These are phyloP conservation scores for Leistus spinibarbis DNA, from an alignment of 2,888 invertebrate species.

Conservation along the genomic window DNA sequence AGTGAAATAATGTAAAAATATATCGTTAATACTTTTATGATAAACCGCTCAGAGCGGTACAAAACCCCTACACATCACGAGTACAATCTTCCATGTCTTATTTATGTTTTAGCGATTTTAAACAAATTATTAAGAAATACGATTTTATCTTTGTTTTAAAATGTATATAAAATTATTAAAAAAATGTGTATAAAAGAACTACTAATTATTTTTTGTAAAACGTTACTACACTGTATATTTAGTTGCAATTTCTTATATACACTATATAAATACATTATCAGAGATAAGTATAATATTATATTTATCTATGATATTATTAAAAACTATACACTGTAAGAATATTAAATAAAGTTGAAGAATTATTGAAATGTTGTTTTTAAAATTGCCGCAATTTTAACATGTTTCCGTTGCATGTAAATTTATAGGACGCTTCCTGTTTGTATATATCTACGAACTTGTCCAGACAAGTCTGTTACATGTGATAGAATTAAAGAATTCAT, in stretches of 20 bases:
- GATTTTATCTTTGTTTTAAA: slow-evolving; percentile 32
- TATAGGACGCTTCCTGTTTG: slow-evolving; percentile 16
- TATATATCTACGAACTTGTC: slow-evolving; percentile 22
- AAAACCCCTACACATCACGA: slow-evolving; percentile 31
- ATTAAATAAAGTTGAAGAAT: slow-evolving; percentile 34
- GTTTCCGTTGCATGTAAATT: slow-evolving; percentile 8
- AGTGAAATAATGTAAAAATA: slow-evolving; percentile 26
- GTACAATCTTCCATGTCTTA: slow-evolving; percentile 38
- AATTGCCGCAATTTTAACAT: not conserved
- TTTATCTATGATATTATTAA: too few relatives aligned
- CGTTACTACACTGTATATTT: slow-evolving; percentile 37
- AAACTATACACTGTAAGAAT: slow-evolving; percentile 34
- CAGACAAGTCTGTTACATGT: slow-evolving; percentile 36
- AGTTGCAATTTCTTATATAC: slow-evolving; percentile 38
- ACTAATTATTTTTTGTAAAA: slow-evolving; percentile 39
- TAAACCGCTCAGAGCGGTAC: slow-evolving; percentile 11
- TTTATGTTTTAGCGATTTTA: slow-evolving; percentile 36
- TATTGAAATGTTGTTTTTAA: slow-evolving; percentile 10
- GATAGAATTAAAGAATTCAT: not conserved
- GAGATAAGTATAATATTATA: too few relatives aligned
- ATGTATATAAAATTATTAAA: slow-evolving; percentile 29
- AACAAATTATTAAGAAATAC: slow-evolving; percentile 22
- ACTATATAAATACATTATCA: slow-evolving; percentile 34
- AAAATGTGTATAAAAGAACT: slow-evolving; percentile 30
- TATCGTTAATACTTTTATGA: slow-evolving; percentile 9